phyloP scores from a whole-genome alignment of 2,113 vertebrate species.

The Nerophis ophidion region DNA sequence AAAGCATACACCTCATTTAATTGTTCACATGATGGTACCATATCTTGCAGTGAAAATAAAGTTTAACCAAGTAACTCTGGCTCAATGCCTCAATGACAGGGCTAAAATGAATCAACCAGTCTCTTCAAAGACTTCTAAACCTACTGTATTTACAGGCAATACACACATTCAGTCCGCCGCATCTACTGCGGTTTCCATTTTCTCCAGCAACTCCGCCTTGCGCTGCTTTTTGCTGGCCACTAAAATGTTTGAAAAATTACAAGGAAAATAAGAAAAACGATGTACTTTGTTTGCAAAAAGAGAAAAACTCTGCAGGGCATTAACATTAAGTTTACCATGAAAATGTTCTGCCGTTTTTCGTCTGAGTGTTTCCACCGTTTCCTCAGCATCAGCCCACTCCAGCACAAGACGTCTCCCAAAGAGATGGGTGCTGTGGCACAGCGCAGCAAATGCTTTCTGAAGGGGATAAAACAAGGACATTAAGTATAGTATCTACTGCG shows the following conservation, averaged over 20 bases:
- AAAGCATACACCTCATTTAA: too few species aligned
- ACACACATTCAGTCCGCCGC: slow-evolving; percentile 39
- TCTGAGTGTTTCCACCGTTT: slow-evolving; percentile 82
- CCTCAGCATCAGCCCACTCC: slow-evolving; percentile 90
- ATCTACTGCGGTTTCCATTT: slow-evolving; percentile 74
- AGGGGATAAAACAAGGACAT: background rate
- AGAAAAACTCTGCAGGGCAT: background rate
- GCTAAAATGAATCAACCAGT: background rate
- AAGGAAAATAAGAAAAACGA: background rate
- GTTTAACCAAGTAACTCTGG: background rate
- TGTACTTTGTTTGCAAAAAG: background rate
- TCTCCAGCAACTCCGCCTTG: slow-evolving; percentile 73
- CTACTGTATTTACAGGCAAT: background rate
- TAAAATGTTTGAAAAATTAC: slow-evolving; percentile 30
- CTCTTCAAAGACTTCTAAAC: background rate
- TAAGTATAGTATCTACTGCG: background rate
- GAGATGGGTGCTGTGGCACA: slow-evolving; percentile 97
- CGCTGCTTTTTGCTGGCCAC: slow-evolving; percentile 77
- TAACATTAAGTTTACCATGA: slow-evolving; percentile 74
- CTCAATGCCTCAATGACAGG: background rate
- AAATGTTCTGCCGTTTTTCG: slow-evolving; percentile 86
- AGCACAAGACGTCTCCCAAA: slow-evolving; percentile 91
- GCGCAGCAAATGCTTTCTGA: slow-evolving; percentile 87
- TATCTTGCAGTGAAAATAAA: too few species aligned
- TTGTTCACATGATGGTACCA: too few species aligned